Base-by-base conservation (phyloP, 1,140 invertebrate genomes). In the Temnothorax longispinosus region DNA sequence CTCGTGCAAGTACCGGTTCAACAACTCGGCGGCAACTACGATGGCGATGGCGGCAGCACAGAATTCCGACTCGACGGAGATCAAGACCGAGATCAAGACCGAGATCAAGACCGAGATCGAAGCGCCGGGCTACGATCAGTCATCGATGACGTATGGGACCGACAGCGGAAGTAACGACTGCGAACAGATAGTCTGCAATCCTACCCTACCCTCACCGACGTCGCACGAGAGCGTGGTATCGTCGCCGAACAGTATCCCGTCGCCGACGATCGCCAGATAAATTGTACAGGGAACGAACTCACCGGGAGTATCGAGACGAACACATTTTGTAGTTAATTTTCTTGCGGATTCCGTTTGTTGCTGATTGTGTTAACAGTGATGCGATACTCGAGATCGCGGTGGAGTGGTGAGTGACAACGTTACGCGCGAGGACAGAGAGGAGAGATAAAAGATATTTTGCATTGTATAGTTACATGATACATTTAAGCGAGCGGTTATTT, bases 161-260 rank as follows among this genome's bases (percentile, higher is more conserved):
- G 93, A 94, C 71, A 93, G 93, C 77, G 92, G 93, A 5, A 91
- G 90, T 38, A 94, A 84, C 38, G 94, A 92, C 85, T 94, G 92
- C 71, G 95, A 95, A 76, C 93, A 94, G 85, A 95, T 95, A 56
- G 92, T 95, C 60, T 95, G 95, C 76, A 94, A 95, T 81, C 94
- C 95, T 3, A 95, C 93, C 85, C 85, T 95, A 41, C 93, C 93
- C 6, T 93, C 93, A 41, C 93, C 94, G 0, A 93, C 93, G 18
- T 91, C 92, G 3, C 93, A 93, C 8, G 89, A 75, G 2, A 92
- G 87, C 71, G 91, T 91, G 74, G 90, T 93, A n/a, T 94, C 93
- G 2, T 92, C 94, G 1, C 92, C 92, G 44, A 94, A 91, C 60
- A 94, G 93, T 60, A 90, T 93, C 72, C 89, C 94, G 2, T 94